These are phyloP conservation scores for Argyra leucocephala DNA, from an alignment of 2,888 invertebrate species.

Conservation along the genomic window DNA sequence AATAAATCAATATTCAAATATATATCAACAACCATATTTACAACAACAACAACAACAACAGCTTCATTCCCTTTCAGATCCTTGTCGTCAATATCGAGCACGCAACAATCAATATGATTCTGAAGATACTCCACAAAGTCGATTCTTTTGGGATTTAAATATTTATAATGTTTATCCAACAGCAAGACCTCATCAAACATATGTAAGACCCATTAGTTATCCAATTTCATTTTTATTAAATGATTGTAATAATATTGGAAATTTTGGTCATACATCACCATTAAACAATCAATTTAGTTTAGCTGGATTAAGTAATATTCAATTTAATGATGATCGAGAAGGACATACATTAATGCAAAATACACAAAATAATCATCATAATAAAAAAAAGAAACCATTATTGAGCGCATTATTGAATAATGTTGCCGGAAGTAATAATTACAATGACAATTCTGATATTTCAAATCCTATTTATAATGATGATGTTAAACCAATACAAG, in stretches of 20 bases:
- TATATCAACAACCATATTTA: background rate
- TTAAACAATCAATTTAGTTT: background rate
- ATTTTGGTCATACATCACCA: background rate
- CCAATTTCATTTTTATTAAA: background rate
- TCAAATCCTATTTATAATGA: background rate
- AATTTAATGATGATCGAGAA: background rate
- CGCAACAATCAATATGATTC: background rate
- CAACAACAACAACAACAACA: background rate
- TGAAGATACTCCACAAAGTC: conserved; percentile 29
- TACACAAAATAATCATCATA: too few relatives aligned
- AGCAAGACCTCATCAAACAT: conserved; percentile 7
- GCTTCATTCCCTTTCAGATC: background rate
- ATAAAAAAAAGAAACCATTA: background rate
- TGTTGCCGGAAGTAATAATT: background rate
- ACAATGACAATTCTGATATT: background rate
- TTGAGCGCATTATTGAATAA: background rate
- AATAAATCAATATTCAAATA: background rate
- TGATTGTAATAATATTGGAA: background rate
- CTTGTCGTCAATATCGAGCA: background rate
- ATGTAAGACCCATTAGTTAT: background rate
- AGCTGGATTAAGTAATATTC: background rate
- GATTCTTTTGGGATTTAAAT: conserved; percentile 39
- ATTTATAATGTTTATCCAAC: conserved; percentile 35
- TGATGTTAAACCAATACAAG: background rate
- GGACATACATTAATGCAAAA: background rate